Base-by-base conservation (phyloP, 2,797 vertebrate species). In the Trachops cirrhosus region DNA sequence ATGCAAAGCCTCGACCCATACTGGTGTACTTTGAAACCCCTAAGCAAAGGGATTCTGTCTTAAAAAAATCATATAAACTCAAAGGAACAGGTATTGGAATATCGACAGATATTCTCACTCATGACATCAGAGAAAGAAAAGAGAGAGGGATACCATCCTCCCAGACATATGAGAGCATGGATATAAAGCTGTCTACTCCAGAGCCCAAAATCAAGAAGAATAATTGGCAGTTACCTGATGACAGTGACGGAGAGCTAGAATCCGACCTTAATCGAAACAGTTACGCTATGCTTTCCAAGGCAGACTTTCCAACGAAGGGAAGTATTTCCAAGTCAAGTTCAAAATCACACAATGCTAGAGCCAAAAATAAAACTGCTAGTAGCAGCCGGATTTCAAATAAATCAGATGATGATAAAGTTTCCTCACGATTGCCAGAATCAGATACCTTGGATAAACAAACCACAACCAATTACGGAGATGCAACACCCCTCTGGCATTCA, bases 1-100 rank as follows among this genome's bases (percentile, higher is more conserved):
- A 99, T 98, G 99, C 99, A 94, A 99, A 99, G 97, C 99, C 99
- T 89, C 99, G 99, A 32, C 99, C 99, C 44, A 99, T 99, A 97
- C 99, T 99, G 93, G 99, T 99, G 94, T 99, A 99, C 98, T 99
- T 99, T 98, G 99, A 99, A 97, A 99, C 98, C 77, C 98, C 99
- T 19, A 99, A 99, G 97, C 99, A 99, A 85, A 99, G 99, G 96
- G 99, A 99, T 98, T 98, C 99, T 89, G 99, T 99, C 98, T 99
- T 99, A 98, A 99, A 99, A 98, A 99, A 99, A 97, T 99, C 99
- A 91, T 99, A 99, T 93, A 99, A 99, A 98, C 99, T 99, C 86
- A 99, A 99, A 98, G 99, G 99, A 94, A 99, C 99, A 54, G 99
- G 99, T 29, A 99, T 99, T 92, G 99, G 99, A 54, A 99, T 99